Conservation (phyloP, 1,140 invertebrate species). For the Drosophila sulfurigaster region DNA sequence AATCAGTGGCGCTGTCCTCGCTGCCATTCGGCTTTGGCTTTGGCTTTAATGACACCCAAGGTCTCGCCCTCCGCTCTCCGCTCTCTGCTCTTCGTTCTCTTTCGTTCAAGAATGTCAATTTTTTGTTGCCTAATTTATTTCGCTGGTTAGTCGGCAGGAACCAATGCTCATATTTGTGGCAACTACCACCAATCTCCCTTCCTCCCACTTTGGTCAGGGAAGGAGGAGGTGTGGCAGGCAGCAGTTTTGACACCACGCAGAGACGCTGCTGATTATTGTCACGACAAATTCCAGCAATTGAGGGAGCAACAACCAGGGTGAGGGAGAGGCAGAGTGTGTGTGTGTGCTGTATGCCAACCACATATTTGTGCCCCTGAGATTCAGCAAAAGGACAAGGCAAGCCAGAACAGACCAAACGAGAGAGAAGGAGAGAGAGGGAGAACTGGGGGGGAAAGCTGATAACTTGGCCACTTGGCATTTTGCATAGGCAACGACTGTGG, state of each 20-base stretch:
- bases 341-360: slow-evolving; percentile 28
- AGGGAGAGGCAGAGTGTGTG: not conserved
- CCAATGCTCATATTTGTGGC: slow-evolving; percentile 53
- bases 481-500: slow-evolving; percentile 56
- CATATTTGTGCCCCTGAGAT: slow-evolving; percentile 50
- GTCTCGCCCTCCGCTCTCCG: not conserved
- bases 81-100: not conserved
- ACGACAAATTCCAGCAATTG: slow-evolving; percentile 65
- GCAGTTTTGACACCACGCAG: slow-evolving; percentile 75
- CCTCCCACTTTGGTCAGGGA: no score
- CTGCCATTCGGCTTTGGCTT: slow-evolving; percentile 35
- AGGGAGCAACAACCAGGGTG: slow-evolving; percentile 2
- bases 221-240: not conserved
- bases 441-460: not conserved
- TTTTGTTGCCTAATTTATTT: slow-evolving; percentile 81
- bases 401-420: not conserved
- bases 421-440: not conserved
- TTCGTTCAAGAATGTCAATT: slow-evolving; percentile 67
- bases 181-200: not conserved
- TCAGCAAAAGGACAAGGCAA: slow-evolving; percentile 19
- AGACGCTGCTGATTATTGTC: slow-evolving; percentile 78
- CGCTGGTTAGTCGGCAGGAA: slow-evolving; percentile 43
- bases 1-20: slow-evolving; percentile 71
- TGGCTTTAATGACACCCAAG: slow-evolving; percentile 57
- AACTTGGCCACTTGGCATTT: slow-evolving; percentile 54